Evolutionary conservation across 2,113 vertebrate species (phyloP), one percentile per base, ranked within the genome.

Genomic region (Cricetomys ansorgei): DNA sequence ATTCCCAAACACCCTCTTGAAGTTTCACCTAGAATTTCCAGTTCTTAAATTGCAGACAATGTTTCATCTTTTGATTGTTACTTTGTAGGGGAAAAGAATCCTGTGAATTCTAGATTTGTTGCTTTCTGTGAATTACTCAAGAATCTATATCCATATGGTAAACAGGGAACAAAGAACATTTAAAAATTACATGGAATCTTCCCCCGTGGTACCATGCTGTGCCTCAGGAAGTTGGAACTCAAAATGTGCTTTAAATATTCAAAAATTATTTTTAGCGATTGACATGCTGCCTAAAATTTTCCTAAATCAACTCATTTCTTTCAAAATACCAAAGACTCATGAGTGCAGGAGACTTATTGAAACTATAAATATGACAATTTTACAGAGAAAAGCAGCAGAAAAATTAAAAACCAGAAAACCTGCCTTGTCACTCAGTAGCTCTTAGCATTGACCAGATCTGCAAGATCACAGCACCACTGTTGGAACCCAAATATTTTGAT

Each of bases 281-380:
- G 40, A 25, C 57, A 37, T 53, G 34, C 87, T 93, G 77, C 27
- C 80, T 87, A 93, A 37, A 5, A 70, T 75, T 89, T 94, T 91
- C 59, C 53, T 59, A 45, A 96, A 92, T 97, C 91, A 90, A 91
- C 91, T 96, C 72, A 62, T 37, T 94, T 73, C 37, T 50, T 91
- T 64, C n/a, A 65, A 88, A 72, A 90, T 92, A 87, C 81, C 73
- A 94, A 92, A 94, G 85, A 69, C 83, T 92, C 79, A 79, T 93
- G 81, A 89, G 45, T 79, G 40, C 55, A 83, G 65, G 53, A 94
- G 67, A 94, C 17, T 48, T 37, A 75, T 1, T n/a, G 57, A 75
- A 50, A n/a, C 75, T 73, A 92, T 69, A 89, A 92, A 94, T 48
- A 59, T n/a, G 87, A 95, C n/a, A 48, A 37, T 25, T 95, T 50